Conservation (phyloP, 2,888 invertebrate species). For the Melipona beecheii region DNA sequence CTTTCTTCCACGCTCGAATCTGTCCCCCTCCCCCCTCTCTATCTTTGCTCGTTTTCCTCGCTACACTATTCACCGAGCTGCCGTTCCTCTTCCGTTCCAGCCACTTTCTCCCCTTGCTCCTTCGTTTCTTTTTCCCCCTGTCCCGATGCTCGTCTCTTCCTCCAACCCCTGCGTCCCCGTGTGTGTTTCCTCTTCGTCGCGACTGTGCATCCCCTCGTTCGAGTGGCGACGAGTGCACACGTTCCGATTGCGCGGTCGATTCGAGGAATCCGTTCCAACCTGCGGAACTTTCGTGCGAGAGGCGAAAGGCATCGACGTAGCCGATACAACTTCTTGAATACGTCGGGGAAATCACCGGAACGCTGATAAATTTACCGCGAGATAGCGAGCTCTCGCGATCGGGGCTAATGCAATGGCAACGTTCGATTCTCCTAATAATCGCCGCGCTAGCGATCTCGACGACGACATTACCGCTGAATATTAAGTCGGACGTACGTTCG, state of each 20-base stretch:
- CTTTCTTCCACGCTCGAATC: background rate
- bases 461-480: background rate
- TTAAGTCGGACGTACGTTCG: background rate
- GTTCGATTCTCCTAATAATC: conserved; percentile 38
- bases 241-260: conserved; percentile 48
- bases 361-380: conserved; percentile 46
- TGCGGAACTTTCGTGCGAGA: conserved; percentile 16
- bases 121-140: too few relatives aligned
- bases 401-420: conserved; percentile 27
- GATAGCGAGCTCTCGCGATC: background rate
- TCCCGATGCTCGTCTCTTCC: background rate
- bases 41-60: conserved; percentile 12
- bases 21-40: background rate
- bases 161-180: background rate
- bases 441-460: background rate
- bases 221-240: background rate
- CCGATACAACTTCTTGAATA: conserved; percentile 48
- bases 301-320: conserved; percentile 34
- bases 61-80: conserved; percentile 24
- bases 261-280: conserved; percentile 27
- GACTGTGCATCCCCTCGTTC: conserved; percentile 25
- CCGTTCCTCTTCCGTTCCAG: background rate
- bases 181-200: background rate
- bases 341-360: conserved; percentile 43
- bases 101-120: conserved; percentile 9